Conservation (phyloP, 1,140 invertebrate species). For the Drosophila melanogaster region DNA sequence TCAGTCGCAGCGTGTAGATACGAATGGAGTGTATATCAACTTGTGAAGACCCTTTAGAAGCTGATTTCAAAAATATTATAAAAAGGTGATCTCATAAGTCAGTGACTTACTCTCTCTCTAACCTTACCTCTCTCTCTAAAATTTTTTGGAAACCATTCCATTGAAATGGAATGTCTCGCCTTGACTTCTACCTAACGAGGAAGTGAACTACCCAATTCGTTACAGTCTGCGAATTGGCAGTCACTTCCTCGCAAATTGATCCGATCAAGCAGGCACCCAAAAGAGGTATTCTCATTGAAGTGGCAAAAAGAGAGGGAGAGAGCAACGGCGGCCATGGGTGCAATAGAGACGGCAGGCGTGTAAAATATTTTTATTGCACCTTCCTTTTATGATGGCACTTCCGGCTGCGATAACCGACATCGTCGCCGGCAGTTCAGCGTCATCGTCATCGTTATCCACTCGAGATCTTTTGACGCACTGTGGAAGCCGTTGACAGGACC, state of each 20-base stretch:
- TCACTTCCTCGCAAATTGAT: constrained; percentile 36
- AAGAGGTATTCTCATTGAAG: constrained; percentile 33
- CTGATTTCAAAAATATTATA: too few species aligned
- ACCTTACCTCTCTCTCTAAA: too few species aligned
- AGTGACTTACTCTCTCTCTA: background rate
- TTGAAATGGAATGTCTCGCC: background rate
- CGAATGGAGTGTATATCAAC: constrained; percentile 5
- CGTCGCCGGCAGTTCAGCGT: constrained; percentile 29
- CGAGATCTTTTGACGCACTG: constrained; percentile 70
- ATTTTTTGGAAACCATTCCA: background rate
- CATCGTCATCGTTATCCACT: constrained; percentile 70
- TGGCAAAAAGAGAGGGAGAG: constrained; percentile 1
- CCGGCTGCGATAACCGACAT: constrained; percentile 71
- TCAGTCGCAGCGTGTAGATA: background rate
- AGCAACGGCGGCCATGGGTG: constrained; percentile 2
- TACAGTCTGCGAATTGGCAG: constrained; percentile 3
- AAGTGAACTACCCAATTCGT: constrained; percentile 19
- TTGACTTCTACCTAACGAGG: background rate
- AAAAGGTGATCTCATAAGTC: too few species aligned
- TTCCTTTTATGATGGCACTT: constrained; percentile 83
- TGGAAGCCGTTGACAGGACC: constrained; percentile 61
- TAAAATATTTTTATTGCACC: constrained; percentile 84
- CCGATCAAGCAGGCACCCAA: constrained; percentile 46
- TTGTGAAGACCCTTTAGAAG: background rate
- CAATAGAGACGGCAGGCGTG: constrained; percentile 46